Evolutionary conservation across 1,140 invertebrate species (phyloP).

Genomic region (Drosophila sp.): DNA sequence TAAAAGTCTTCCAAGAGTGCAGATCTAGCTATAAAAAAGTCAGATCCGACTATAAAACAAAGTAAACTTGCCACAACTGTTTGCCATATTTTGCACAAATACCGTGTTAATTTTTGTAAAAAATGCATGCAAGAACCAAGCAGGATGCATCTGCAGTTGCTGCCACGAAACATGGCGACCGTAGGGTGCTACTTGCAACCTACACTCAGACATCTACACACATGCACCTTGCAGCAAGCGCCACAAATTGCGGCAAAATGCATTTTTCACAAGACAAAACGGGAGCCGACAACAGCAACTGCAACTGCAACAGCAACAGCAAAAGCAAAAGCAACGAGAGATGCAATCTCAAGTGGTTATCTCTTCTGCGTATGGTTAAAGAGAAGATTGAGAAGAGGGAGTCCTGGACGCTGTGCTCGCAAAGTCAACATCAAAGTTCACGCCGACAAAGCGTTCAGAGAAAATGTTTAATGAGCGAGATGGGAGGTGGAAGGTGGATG

Average conservation of each 20-base stretch:
- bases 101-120: conserved; percentile 56
- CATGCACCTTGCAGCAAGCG: conserved; percentile 42
- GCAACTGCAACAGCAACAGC: conserved; percentile 4
- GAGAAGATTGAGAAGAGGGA: conserved; percentile 1
- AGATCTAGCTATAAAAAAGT: background rate
- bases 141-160: conserved; percentile 48
- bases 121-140: conserved; percentile 40
- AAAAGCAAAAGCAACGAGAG: conserved; percentile 32
- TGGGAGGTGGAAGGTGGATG: background rate
- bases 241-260: conserved; percentile 79
- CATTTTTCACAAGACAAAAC: conserved; percentile 76
- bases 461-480: conserved; percentile 80
- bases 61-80: conserved; percentile 13
- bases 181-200: background rate
- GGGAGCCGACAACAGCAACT: conserved; percentile 21
- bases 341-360: conserved; percentile 83
- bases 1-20: background rate
- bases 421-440: conserved; percentile 83
- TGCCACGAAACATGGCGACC: conserved; percentile 36
- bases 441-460: conserved; percentile 79
- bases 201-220: background rate
- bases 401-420: conserved; percentile 35
- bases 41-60: background rate
- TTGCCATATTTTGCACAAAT: conserved; percentile 43
- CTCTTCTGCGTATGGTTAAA: conserved; percentile 39